Base-by-base conservation (phyloP, 2,113 vertebrate species). In the Pangasianodon gigas region DNA sequence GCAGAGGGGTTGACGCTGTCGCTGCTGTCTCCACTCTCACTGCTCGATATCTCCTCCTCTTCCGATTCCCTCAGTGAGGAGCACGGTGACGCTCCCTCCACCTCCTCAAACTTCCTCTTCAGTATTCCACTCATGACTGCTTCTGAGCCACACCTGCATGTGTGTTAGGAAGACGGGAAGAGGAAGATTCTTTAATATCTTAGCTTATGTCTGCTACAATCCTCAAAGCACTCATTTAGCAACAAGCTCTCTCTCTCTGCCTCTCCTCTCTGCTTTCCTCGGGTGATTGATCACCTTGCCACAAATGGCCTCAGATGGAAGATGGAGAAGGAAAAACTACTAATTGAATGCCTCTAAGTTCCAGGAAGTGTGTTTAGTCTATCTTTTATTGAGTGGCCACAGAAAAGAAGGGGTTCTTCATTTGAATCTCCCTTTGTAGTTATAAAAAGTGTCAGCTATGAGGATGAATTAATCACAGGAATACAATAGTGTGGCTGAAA, bases 101-200 rank as follows among this genome's bases (percentile, higher is more conserved):
- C 98, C 97, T 99, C 98, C 95, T 98, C 97, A 95, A 98, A 98
- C 96, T 98, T 98, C 95, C 98, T 97, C 95, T 98, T 98, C 96
- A 98, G 96, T 96, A 98, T 97, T 95, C 97, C 97, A 84, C 97
- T 98, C 98, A 98, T 98, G 92, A 95, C 95, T 95, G 92, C 94
- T 93, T 95, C 95, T 48, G 79, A 71, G 81, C 96, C 96, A 96
- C 93, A 95, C 95, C 95, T 95, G 44, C 41, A 67, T 44, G 10
- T 21, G 87, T 58, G 56, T 84, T 62, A 16, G 86, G 91, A 88
- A 95, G 93, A 91, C 88, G 41, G 90, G 91, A 19, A 52, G 88
- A 92, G 92, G 88, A 92, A 90, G 81, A 91, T 93, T 92, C 94
- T 95, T 94, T 93, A 94, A 93, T 83, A 94, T 93, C 92, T 84